A percentile compares a stretch with the other conserved stretches of the same genome.
These are phyloP conservation scores for Arbacia lixula DNA, from an alignment of 53 echinoderm and acorn worm genomes.

Conservation along the genomic window DNA sequence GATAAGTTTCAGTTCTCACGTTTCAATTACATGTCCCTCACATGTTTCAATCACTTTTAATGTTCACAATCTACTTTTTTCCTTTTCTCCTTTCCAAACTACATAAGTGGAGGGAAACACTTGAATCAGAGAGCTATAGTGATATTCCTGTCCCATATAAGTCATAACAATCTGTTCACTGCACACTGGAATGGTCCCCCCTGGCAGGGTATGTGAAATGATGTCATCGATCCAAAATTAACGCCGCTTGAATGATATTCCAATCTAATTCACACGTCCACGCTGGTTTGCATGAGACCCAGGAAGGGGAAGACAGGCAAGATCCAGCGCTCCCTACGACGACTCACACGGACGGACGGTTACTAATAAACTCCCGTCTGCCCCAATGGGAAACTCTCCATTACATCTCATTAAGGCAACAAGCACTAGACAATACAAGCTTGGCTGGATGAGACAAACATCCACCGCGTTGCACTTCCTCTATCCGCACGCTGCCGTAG, in stretches of 20 bases:
- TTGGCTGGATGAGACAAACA: not conserved
- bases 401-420: constrained; percentile 49
- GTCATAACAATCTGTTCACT: too few relatives aligned
- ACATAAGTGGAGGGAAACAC: too few relatives aligned
- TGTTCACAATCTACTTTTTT: too few relatives aligned
- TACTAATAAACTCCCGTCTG: constrained; percentile 32
- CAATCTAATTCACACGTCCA: constrained; percentile 30
- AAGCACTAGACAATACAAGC: too few relatives aligned
- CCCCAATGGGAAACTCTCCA: constrained; percentile 34
- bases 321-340: not conserved
- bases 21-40: too few relatives aligned
- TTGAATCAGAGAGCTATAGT: too few relatives aligned
- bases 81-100: too few relatives aligned
- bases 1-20: too few relatives aligned
- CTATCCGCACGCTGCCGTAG: not conserved
- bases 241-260: constrained; percentile 16
- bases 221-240: constrained; percentile 16
- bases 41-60: too few relatives aligned
- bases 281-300: not conserved
- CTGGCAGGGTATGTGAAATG: too few relatives aligned
- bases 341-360: not conserved
- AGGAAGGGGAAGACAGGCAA: constrained; percentile 1
- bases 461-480: constrained; percentile 31
- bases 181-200: too few relatives aligned
- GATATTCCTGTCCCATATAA: too few relatives aligned